Evolutionary conservation across 2,888 invertebrate species (phyloP), one percentile per base, ranked within the genome.

Genomic region (Temnothorax ravouxi): DNA sequence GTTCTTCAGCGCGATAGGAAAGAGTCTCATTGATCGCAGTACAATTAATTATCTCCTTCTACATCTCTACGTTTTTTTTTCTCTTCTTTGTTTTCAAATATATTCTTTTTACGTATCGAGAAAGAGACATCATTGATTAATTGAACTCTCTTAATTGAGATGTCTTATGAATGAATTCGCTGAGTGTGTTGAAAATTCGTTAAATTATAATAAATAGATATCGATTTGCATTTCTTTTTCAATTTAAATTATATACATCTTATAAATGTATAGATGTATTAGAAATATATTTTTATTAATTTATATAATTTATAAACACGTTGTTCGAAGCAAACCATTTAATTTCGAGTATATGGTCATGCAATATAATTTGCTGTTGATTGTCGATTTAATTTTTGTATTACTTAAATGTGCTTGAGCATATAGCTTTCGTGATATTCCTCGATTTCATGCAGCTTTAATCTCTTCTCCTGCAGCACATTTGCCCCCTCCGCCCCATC

Each of bases 391-490:
- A 25, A 0, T 54, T 52, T 44, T 44, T 21, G 1, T 77, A n/a
- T 44, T 34, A 44, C 29, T 77, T 25, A 29, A 69, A 54, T 0
- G 3, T 18, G 2, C 83, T 54, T 84, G 25, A 56, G 64, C 52
- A 54, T 25, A 59, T 25, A 59, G 34, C 21, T 54, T 81, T 84
- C 74, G 69, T 86, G 82, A 84, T 79, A 84, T 71, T 64, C 21
- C 38, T 54, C 34, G 38, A 59, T 47, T 56, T 56, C 25, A 50
- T 62, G 34, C 34, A 59, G 29, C 29, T 56, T 54, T 50, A 18
- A 67, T 67, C 18, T 77, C 11, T 67, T 29, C 18, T 62, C 6
- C 77, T 41, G 38, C 52, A 29, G 71, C 47, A 47, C 13, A 29
- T 72, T 34, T 59, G 66, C 18, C 52, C 67, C 77, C 66, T 29